Percentiles rank a stretch among this genome's conserved stretches.
Conservation (phyloP, 2,113 vertebrate species). For the Sphyrna mokarran region DNA sequence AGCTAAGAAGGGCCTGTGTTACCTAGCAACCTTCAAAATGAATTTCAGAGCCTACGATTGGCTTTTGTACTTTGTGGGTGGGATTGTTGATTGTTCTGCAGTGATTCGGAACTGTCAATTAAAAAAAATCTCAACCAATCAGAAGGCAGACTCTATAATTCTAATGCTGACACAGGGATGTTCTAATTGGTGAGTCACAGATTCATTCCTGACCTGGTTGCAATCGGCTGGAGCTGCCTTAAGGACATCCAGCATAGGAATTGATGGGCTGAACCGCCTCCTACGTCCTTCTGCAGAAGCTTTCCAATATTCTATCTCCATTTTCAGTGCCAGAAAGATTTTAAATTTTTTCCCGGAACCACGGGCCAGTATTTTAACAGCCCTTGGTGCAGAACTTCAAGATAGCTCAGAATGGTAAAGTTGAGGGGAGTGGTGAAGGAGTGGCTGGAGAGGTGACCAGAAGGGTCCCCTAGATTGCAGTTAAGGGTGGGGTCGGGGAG, state of each 20-base stretch:
- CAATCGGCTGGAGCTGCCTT: neutral
- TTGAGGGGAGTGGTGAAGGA: no score
- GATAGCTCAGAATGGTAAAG: no score
- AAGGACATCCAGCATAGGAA: neutral
- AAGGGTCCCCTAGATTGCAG: no score
- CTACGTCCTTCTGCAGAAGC: neutral
- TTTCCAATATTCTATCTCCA: neutral
- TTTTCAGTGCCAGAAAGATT: neutral
- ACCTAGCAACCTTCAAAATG: conserved; percentile 32
- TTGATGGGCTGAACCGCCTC: neutral
- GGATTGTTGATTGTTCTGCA: neutral
- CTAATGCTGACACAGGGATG: neutral
- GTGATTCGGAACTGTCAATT: neutral
- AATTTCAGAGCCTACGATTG: conserved; percentile 2
- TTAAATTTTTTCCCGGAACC: neutral
- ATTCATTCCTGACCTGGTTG: neutral
- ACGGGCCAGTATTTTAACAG: no score
- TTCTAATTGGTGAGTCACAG: neutral
- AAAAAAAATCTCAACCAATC: neutral
- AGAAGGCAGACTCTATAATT: neutral
- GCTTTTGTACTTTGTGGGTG: neutral
- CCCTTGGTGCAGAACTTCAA: no score
- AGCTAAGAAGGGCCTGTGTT: neutral
- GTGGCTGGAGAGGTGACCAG: no score
- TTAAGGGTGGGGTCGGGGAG: no score